Conservation (phyloP, 64 coral and sea anemone genomes). For the Acropora tenuis region DNA sequence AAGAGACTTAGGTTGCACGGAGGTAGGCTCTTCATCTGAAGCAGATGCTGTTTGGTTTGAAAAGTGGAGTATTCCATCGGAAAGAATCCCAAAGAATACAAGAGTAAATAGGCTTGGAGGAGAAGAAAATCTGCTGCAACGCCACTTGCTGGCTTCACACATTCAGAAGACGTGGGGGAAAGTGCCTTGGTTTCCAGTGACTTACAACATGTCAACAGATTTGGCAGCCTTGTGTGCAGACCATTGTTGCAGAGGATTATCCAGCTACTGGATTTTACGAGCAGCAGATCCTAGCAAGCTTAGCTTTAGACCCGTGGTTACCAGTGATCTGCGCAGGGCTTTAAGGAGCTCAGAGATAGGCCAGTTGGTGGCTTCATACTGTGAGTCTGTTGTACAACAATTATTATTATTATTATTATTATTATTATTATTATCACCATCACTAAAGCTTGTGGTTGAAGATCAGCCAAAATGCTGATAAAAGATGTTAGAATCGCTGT, state of each 20-base stretch:
- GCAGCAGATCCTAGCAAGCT: slow-evolving; percentile 54
- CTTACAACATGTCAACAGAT: slow-evolving; percentile 62
- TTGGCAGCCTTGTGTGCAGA: slow-evolving; percentile 76
- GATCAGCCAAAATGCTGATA: too few species aligned
- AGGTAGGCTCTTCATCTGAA: slow-evolving; percentile 54
- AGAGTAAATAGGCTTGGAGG: slow-evolving; percentile 65
- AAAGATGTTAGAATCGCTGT: too few species aligned
- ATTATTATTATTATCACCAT: too few species aligned
- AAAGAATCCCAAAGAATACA: slow-evolving; percentile 16
- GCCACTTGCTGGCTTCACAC: slow-evolving; percentile 53
- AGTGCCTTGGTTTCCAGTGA: slow-evolving; percentile 73
- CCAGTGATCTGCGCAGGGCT: slow-evolving; percentile 74
- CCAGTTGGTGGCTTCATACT: slow-evolving; percentile 72
- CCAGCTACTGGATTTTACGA: slow-evolving; percentile 80
- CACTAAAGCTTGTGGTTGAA: too few species aligned
- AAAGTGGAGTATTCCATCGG: slow-evolving; percentile 3
- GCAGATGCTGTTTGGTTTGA: slow-evolving; percentile 78
- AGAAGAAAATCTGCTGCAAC: slow-evolving; percentile 69
- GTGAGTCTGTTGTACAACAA: slow-evolving; percentile 47
- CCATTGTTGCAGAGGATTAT: slow-evolving; percentile 53
- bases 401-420: too few species aligned
- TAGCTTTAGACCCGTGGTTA: slow-evolving; percentile 62
- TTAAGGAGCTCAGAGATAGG: slow-evolving; percentile 74
- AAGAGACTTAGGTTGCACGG: slow-evolving; percentile 69
- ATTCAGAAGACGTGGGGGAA: slow-evolving; percentile 55